phyloP scores from a whole-genome alignment of 2,113 vertebrate species.

The Conger conger region DNA sequence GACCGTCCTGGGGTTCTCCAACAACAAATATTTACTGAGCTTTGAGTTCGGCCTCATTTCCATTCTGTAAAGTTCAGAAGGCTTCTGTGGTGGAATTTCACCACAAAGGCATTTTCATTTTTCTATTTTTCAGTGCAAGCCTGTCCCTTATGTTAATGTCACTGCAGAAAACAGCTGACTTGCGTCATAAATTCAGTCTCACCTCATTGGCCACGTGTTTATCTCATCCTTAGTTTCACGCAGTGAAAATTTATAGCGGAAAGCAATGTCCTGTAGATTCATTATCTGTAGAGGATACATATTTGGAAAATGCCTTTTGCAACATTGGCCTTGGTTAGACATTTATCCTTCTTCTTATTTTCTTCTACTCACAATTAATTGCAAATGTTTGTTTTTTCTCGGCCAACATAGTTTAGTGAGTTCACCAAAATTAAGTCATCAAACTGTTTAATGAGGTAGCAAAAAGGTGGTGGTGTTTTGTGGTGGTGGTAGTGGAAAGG shows the following conservation, averaged over 20 bases:
- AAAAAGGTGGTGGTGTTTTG: background rate
- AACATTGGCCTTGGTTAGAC: background rate
- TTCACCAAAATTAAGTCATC: too few relatives aligned
- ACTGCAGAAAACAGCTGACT: background rate
- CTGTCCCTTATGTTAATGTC: background rate
- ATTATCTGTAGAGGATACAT: too few relatives aligned
- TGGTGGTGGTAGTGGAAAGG: background rate
- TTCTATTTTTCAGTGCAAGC: background rate
- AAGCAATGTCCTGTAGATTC: too few relatives aligned
- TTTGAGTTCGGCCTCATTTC: constrained; percentile 10
- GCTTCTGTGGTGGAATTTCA: background rate
- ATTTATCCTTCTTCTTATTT: background rate
- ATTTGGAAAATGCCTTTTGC: too few relatives aligned
- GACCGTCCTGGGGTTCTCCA: constrained; percentile 5
- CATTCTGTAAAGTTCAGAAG: constrained; percentile 4
- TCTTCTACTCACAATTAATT: background rate
- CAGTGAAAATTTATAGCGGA: too few relatives aligned
- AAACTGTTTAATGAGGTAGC: too few relatives aligned
- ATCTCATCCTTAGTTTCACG: too few relatives aligned
- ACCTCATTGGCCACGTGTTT: background rate
- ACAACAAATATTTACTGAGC: background rate
- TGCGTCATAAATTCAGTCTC: background rate
- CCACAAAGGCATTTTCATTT: background rate
- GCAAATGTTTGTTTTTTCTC: background rate
- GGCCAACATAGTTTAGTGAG: background rate